Conservation (phyloP, 2,888 invertebrate genomes). For the Subacronicta megacephala region DNA sequence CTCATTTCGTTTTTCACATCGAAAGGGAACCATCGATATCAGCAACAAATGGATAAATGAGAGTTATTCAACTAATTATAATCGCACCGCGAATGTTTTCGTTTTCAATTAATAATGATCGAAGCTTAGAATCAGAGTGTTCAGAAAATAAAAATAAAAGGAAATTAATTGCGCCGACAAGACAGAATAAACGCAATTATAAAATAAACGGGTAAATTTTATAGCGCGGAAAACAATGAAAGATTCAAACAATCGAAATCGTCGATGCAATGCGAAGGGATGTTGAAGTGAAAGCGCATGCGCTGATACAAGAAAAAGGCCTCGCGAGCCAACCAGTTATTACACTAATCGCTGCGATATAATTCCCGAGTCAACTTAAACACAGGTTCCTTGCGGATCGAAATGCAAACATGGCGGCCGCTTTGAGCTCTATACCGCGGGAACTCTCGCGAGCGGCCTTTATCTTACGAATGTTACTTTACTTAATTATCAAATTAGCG, state of each 20-base stretch:
- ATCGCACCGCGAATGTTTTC: constrained; percentile 51
- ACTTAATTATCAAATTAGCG: constrained; percentile 11
- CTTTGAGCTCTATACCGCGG: constrained; percentile 84
- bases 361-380: constrained; percentile 90
- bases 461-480: constrained; percentile 37
- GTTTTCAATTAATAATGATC: constrained; percentile 64
- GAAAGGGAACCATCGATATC: constrained; percentile 50
- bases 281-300: constrained; percentile 80
- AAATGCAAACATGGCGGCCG: constrained; percentile 90
- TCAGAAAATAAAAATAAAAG: constrained; percentile 62
- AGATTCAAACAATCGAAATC: constrained; percentile 81
- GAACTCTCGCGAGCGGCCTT: constrained; percentile 70
- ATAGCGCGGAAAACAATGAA: constrained; percentile 83
- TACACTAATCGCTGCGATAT: constrained; percentile 90
- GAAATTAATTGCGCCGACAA: constrained; percentile 66
- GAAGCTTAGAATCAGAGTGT: constrained; percentile 50
- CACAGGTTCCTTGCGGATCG: constrained; percentile 89
- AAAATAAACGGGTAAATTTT: constrained; percentile 78
- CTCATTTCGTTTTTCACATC: constrained; percentile 68
- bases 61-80: constrained; percentile 51
- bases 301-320: constrained; percentile 84
- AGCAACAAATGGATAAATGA: constrained; percentile 49
- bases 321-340: constrained; percentile 86
- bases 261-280: constrained; percentile 75
- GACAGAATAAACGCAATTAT: constrained; percentile 73